Evolutionary conservation across 1,140 invertebrate species (phyloP).

Genomic region (Eupeodes corollae): DNA sequence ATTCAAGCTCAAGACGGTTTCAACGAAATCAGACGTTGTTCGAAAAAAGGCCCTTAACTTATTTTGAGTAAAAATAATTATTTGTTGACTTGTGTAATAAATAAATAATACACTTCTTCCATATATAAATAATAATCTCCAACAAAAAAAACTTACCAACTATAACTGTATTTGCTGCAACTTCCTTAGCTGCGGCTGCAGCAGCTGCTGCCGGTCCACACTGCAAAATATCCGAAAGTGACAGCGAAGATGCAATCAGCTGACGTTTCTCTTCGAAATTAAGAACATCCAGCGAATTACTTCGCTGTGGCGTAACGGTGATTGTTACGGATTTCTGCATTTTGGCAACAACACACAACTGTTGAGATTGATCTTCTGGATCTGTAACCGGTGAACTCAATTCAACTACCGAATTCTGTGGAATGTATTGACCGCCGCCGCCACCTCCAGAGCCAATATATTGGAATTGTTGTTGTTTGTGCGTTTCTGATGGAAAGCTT

Average conservation of each 20-base stretch:
- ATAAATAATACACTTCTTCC: too few species aligned
- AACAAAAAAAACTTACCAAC: background rate
- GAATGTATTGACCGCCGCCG: slow-evolving; percentile 16
- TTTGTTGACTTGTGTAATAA: too few species aligned
- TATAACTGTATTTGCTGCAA: background rate
- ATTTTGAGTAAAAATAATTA: too few species aligned
- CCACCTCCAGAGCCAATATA: slow-evolving; percentile 1
- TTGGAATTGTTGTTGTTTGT: slow-evolving; percentile 1
- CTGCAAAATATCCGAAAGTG: slow-evolving; percentile 71
- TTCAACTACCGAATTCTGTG: background rate
- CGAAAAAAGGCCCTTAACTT: too few species aligned
- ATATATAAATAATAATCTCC: too few species aligned
- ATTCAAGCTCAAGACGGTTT: too few species aligned
- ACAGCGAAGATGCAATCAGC: slow-evolving; percentile 75
- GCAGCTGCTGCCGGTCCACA: slow-evolving; percentile 50
- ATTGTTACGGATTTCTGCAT: slow-evolving; percentile 49
- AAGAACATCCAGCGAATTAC: slow-evolving; percentile 75
- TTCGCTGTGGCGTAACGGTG: slow-evolving; percentile 55
- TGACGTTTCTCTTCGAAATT: slow-evolving; percentile 85
- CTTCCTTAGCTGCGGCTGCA: slow-evolving; percentile 42
- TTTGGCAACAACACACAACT: slow-evolving; percentile 36
- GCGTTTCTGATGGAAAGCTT: slow-evolving; percentile 4
- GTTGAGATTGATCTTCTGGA: slow-evolving; percentile 15
- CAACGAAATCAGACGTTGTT: too few species aligned
- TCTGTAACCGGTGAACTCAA: slow-evolving; percentile 8